A percentile compares a stretch with the other conserved stretches of the same genome.
Evolutionary conservation across 2,888 invertebrate genomes (phyloP).

Genomic region (Eumerus sabulonum): DNA sequence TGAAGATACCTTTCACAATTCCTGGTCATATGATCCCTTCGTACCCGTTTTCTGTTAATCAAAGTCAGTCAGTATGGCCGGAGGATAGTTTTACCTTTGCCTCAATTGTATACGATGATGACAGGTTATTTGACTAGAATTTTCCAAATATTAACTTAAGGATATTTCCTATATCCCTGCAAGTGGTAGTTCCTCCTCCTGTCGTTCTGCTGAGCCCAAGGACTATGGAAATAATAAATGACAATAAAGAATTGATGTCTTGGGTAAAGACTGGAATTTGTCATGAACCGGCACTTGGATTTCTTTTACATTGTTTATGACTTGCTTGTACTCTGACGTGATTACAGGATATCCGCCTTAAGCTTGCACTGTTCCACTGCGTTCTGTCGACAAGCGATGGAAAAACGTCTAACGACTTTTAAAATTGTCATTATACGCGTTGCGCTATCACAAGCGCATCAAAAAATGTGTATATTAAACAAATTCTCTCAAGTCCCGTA

Average conservation of each 20-base stretch:
- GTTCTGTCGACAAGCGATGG: constrained; percentile 34
- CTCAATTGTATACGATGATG: constrained; percentile 25
- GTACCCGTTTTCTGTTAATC: constrained; percentile 34
- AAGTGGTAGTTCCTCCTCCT: constrained; percentile 16
- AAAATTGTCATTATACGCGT: constrained; percentile 57
- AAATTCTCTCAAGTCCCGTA: constrained; percentile 35
- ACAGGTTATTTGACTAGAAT: constrained; percentile 46
- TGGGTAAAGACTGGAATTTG: constrained; percentile 51
- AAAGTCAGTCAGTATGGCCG: constrained; percentile 30
- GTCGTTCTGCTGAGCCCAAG: neutral
- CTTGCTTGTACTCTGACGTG: constrained; percentile 22
- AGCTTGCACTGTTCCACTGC: constrained; percentile 18
- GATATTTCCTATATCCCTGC: constrained; percentile 51
- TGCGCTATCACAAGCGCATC: constrained; percentile 10
- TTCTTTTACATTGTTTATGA: constrained; percentile 39
- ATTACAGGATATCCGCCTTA: constrained; percentile 11
- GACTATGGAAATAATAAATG: neutral
- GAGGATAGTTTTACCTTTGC: constrained; percentile 28
- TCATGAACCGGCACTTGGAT: neutral
- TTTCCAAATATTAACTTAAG: constrained; percentile 61
- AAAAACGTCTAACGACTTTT: constrained; percentile 65
- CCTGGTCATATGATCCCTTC: constrained; percentile 28
- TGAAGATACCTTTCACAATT: constrained; percentile 30
- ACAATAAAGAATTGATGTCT: constrained; percentile 11
- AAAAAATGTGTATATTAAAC: neutral